Base-by-base conservation (phyloP, 2,888 invertebrate genomes). In the Hybos culiciformis region DNA sequence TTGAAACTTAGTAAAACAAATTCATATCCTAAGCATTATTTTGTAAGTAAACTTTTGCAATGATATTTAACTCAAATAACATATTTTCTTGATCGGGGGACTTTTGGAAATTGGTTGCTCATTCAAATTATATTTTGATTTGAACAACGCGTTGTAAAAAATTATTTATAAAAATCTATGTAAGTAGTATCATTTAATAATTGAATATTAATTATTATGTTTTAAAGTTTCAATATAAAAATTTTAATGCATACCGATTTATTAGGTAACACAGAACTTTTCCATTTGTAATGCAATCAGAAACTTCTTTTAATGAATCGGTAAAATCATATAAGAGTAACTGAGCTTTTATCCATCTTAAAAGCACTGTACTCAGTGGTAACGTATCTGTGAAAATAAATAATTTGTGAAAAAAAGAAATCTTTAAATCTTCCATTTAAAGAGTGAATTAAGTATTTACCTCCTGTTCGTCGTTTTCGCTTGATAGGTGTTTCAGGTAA, bases 401-500 rank as follows among this genome's bases (percentile, higher is more conserved):
- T 5, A 37, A 19, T 21, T 3, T 12, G 6, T 20, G 5, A 41
- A 24, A 7, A 33, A 3, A 15, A 26, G 7, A 41, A 40, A 19
- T 26, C 19, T 40, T 18, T 26, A 41, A 41, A 29, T 34, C n/a
- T 29, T 14, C 4, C 14, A 29, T 20, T 18, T 37, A 34, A 31
- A 41, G 20, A 34, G 14, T 42, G 36, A 33, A 42, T 21, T 17
- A n/a, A 44, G 19, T n/a, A 49, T 47, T 46, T 34, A 61, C 63
- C 65, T 48, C 61, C 62, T 38, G 63, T 67, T 37, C 62, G 61
- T 31, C 65, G 55, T 51, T 66, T 67, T 40, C 66, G 56, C 18
- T 59, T 54, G 15, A 57, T 52, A 3, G 65, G 71, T 50, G 77
- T 71, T 50, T 80, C 74, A n/a, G n/a, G n/a, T 56, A 78, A 81